Base-by-base conservation (phyloP, 2,888 invertebrate genomes). In the Ferdinandea cuprea region DNA sequence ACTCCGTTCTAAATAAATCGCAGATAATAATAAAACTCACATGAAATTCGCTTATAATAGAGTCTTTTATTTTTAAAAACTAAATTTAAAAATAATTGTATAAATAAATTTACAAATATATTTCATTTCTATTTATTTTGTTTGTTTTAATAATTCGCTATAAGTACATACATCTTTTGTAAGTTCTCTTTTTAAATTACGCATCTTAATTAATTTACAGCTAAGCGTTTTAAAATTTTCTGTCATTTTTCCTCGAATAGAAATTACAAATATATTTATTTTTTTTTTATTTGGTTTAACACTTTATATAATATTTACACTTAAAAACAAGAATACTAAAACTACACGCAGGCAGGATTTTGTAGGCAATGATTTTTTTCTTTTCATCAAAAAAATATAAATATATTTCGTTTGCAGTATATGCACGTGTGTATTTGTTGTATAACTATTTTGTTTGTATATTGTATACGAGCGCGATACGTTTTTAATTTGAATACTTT, bases 51-150 rank as follows among this genome's bases (percentile, higher is more conserved):
- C 66, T 85, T 85, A 85, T 17, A 85, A 11, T 81, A 85, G 66
- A 85, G 85, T 85, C 85, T 85, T 85, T 85, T 85, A 81, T 85
- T 85, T 84, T 61, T 77, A 77, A 77, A 65, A 66, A 30, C 71
- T 77, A 72, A 66, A 8, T 72, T 71, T 71, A 68, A 66, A 63
- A 42, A 80, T 80, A 63, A 74, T 32, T 37, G 30, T 28, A 65
- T 48, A 32, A 66, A 65, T 52, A 52, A 42, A 58, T 58, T 32
- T 59, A 69, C 15, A 78, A 42, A 66, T 48, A 50, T 44, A 13
- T 44, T n/a, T n/a, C n/a, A n/a, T n/a, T n/a, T n/a, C n/a, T 54
- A 11, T 46, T 42, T 32, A 35, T 52, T 17, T 15, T 50, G 11
- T 15, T 42, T 32, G 19, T 28, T 11, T 28, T n/a, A 15, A 13